Evolutionary conservation across 1,140 invertebrate genomes (phyloP), one percentile per base, ranked within the genome.

Genomic region (roundworm (Caenorhabditis elegans)): DNA sequence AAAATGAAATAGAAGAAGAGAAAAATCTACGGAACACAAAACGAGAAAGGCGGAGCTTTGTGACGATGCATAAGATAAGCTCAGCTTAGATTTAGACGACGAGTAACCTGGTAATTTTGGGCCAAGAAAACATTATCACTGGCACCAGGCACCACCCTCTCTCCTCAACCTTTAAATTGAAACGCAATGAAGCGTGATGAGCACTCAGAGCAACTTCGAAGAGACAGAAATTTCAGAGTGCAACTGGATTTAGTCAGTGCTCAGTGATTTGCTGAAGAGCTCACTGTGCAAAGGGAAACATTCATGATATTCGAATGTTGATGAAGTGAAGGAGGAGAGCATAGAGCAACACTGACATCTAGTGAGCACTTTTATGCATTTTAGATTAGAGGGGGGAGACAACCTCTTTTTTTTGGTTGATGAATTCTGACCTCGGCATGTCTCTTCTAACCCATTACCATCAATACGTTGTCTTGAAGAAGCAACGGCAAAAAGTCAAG

Each of bases 371-470:
- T 49, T 77, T 28, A 77, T 51, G 76, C 48, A 51, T 49, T 70
- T 70, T 8, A 70, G 39, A 70, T 70, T 70, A 70, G 60, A 70
- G 60, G 8, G 34, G 28, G 34, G 22, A 22, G 34, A 11, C 34
- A 70, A 19, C 31, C 31, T 39, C 60, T 70, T 70, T 53, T 70
- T 53, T 70, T 39, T 70, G 53, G 26, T 70, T 39, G 60, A 70
- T 39, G 60, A 70, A 70, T 70, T 70, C 60, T 70, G 60, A 70
- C 60, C 60, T 70, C 60, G 60, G n/a, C 31, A 70, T 70, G 60
- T 34, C 19, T 15, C 55, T 15, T 15, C 55, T 28, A 24, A n/a
- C n/a, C n/a, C n/a, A 70, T 70, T 70, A 39, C 34, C 31, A 70
- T 39, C 34, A 70, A 70, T 70, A 36, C 5, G 31, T 70, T 39